Evolutionary conservation across 92 coral and sea anemone species (phyloP), one percentile per base, ranked within the genome.

Genomic region (Desmophyllum pertusum): DNA sequence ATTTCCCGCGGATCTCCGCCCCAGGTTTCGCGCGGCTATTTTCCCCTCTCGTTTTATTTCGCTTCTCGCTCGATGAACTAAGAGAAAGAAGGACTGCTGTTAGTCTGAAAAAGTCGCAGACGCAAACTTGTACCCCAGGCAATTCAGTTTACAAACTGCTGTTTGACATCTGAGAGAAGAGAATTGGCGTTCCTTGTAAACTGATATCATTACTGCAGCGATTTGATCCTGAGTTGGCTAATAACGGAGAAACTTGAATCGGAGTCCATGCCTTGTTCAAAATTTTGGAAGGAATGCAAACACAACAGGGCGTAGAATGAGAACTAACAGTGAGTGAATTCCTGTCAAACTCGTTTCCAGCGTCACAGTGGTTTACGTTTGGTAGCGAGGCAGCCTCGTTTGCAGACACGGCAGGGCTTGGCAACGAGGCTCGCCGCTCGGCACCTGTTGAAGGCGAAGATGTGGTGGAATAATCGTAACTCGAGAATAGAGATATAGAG

Each of bases 141-240:
- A 10, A 25, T 33, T 27, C 1, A 8, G 42, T 37, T 81, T 41
- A 48, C 0, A 38, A 73, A 83, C 33, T 61, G 48, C 59, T 40
- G 75, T 19, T 83, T 64, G 87, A 73, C 63, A 73, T n/a, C 25
- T 63, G 81, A 61, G 87, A 83, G 55, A 83, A 74, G 3, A 61
- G 81, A 11, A 62, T 14, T 57, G 75, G 87, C 10, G 78, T 37
- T n/a, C 85, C 78, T 53, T 70, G 78, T 14, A 52, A 35, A 27
- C 39, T 70, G 67, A n/a, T 39, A 5, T 70, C 74, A 31, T 23
- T n/a, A n/a, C n/a, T 36, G 4, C 31, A 52, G 2, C 35, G 18
- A 6, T 45, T 55, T 9, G 68, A 5, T n/a, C 52, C 78, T 15
- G 36, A 18, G 46, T n/a, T 38, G 4, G 67, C 27, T 55, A 39